phyloP scores from a whole-genome alignment of 2,888 invertebrate species.

The Caenorhabditis doughertyi region DNA sequence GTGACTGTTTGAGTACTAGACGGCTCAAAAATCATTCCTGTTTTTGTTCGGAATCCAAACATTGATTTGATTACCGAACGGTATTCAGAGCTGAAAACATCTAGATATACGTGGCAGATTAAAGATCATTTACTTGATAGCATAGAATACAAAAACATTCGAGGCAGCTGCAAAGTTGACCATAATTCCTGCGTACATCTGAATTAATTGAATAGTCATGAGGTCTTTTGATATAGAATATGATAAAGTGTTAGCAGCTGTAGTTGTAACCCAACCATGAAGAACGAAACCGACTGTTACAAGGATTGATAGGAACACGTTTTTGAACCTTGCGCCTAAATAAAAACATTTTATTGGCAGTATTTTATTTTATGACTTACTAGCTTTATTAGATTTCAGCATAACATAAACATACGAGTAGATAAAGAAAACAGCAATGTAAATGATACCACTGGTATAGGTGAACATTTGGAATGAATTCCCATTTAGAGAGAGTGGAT shows the following conservation, averaged over 20 bases:
- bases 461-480: slow-evolving; percentile 62
- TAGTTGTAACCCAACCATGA: slow-evolving; percentile 65
- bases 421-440: slow-evolving; percentile 51
- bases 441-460: slow-evolving; percentile 57
- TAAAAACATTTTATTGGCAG: background rate
- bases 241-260: slow-evolving; percentile 54
- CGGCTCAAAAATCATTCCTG: slow-evolving; percentile 42
- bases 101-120: too few relatives aligned
- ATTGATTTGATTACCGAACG: slow-evolving; percentile 47
- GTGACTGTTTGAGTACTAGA: slow-evolving; percentile 52
- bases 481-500: slow-evolving; percentile 59
- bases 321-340: slow-evolving; percentile 62
- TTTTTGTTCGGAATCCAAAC: slow-evolving; percentile 32
- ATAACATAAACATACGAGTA: slow-evolving; percentile 53
- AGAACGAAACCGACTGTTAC: slow-evolving; percentile 64
- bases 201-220: slow-evolving; percentile 45
- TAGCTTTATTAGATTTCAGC: slow-evolving; percentile 61
- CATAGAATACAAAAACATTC: slow-evolving; percentile 67
- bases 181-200: slow-evolving; percentile 69
- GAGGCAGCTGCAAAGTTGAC: slow-evolving; percentile 63
- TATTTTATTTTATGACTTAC: slow-evolving; percentile 15
- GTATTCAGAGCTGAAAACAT: slow-evolving; percentile 56
- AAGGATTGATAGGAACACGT: slow-evolving; percentile 63
- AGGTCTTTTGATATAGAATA: slow-evolving; percentile 36
- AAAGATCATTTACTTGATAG: slow-evolving; percentile 54